Evolutionary conservation across 1,140 invertebrate genomes (phyloP).

Genomic region (Venustaconcha ellipsiformis): DNA sequence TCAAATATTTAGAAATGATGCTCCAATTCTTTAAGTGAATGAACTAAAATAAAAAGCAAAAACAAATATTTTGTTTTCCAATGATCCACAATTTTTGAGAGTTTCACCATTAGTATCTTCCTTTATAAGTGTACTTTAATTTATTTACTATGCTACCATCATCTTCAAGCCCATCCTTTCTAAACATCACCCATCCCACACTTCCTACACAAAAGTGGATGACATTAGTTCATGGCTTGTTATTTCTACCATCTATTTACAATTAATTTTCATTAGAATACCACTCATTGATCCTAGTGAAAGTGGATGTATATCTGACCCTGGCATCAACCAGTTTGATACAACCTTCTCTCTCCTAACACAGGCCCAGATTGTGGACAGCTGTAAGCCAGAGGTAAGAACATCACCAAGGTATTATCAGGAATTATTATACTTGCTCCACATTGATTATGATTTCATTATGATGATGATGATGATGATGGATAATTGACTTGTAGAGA

Average conservation of each 20-base stretch:
- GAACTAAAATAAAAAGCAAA: too few species aligned
- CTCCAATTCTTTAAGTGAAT: too few species aligned
- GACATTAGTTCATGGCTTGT: neutral
- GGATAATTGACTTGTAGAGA: neutral
- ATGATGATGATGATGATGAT: slow-evolving; percentile 10
- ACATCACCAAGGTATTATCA: neutral
- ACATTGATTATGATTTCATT: slow-evolving; percentile 15
- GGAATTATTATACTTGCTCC: neutral
- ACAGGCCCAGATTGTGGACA: slow-evolving; percentile 36
- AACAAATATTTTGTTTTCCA: too few species aligned
- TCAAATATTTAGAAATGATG: too few species aligned
- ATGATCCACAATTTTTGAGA: too few species aligned
- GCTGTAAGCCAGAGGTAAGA: neutral
- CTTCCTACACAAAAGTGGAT: neutral
- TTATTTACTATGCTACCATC: too few species aligned
- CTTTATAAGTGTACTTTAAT: too few species aligned
- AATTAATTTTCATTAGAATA: neutral
- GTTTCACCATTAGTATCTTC: too few species aligned
- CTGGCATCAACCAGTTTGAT: slow-evolving; percentile 24
- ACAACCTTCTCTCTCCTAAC: slow-evolving; percentile 32
- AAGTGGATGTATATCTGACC: too few species aligned
- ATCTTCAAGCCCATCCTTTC: neutral
- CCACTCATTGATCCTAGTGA: neutral
- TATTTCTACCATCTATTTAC: neutral
- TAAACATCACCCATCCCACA: neutral